These are phyloP conservation scores for Erebia palarica DNA, from an alignment of 2,888 invertebrate species.

Conservation along the genomic window DNA sequence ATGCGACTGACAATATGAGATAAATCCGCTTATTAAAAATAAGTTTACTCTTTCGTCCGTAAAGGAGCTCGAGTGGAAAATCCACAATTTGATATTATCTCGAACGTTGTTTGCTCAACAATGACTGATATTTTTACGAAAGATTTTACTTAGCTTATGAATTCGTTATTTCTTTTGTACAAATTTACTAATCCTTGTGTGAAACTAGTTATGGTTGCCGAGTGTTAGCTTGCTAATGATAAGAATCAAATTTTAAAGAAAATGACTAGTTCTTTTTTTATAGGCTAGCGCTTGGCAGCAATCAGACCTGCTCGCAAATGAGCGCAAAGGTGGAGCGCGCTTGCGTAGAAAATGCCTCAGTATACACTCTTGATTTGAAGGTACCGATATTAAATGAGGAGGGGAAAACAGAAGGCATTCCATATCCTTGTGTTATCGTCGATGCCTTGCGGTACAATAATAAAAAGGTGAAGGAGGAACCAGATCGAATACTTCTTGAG, in stretches of 20 bases:
- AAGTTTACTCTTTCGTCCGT: slow-evolving; percentile 21
- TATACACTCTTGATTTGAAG: no score
- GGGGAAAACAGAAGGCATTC: no score
- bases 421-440: no score
- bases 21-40: slow-evolving; percentile 30
- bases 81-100: slow-evolving; percentile 21
- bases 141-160: slow-evolving; percentile 1
- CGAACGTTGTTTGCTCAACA: slow-evolving; percentile 23
- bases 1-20: slow-evolving; percentile 25
- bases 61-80: slow-evolving; percentile 24
- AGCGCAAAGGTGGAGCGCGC: no score
- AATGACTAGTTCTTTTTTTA: not conserved
- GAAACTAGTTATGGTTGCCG: not conserved
- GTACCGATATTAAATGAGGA: no score
- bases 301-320: no score
- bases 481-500: no score
- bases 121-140: slow-evolving; percentile 22
- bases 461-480: no score
- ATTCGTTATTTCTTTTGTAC: not conserved
- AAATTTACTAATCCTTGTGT: slow-evolving; percentile 5
- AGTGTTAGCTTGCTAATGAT: not conserved
- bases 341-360: no score
- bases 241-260: not conserved
- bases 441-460: no score
- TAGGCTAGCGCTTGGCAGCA: no score